Percentiles rank a stretch among this genome's conserved stretches.
Evolutionary conservation across 2,113 vertebrate species (phyloP).

Genomic region (Paramormyrops kingsleyae): DNA sequence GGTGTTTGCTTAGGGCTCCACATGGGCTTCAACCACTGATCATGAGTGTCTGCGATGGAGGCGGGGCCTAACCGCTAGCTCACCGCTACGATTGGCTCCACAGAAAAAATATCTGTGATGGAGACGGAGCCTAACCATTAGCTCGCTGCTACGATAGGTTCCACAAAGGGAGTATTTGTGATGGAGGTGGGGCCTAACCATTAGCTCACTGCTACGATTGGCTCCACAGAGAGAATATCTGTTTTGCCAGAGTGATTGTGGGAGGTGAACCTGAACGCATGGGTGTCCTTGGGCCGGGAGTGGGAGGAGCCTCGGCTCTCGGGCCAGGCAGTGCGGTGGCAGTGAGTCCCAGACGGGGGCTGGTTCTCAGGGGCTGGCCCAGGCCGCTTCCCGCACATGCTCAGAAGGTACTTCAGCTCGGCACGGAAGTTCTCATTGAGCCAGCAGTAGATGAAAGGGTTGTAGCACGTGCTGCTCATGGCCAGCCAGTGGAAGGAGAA

Average conservation of each 20-base stretch:
- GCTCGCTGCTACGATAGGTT: slow-evolving; percentile 66
- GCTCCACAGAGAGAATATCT: slow-evolving; percentile 73
- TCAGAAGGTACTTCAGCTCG: slow-evolving; percentile 73
- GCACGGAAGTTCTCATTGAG: slow-evolving; percentile 82
- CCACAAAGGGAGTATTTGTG: slow-evolving; percentile 71
- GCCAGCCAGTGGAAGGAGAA: slow-evolving; percentile 93
- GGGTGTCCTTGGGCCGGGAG: slow-evolving; percentile 48
- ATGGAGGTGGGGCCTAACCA: not conserved
- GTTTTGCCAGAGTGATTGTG: slow-evolving; percentile 64
- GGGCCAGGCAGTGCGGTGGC: slow-evolving; percentile 55
- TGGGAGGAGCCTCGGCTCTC: slow-evolving; percentile 40
- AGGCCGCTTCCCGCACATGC: slow-evolving; percentile 62
- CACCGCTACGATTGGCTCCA: slow-evolving; percentile 69
- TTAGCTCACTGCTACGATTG: slow-evolving; percentile 64
- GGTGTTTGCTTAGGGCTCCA: too few species aligned
- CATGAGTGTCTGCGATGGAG: slow-evolving; percentile 52
- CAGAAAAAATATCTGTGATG: slow-evolving; percentile 66
- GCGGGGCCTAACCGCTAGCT: slow-evolving; percentile 39
- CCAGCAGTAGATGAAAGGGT: slow-evolving; percentile 95
- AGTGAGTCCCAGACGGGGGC: slow-evolving; percentile 24
- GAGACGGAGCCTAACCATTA: slow-evolving; percentile 30
- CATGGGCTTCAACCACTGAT: slow-evolving; percentile 26
- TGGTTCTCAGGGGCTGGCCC: slow-evolving; percentile 26
- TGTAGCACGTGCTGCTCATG: slow-evolving; percentile 93
- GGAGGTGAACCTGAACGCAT: slow-evolving; percentile 51